Evolutionary conservation across 2,888 invertebrate species (phyloP), one percentile per base, ranked within the genome.

Genomic region (Hymenopus coronatus): DNA sequence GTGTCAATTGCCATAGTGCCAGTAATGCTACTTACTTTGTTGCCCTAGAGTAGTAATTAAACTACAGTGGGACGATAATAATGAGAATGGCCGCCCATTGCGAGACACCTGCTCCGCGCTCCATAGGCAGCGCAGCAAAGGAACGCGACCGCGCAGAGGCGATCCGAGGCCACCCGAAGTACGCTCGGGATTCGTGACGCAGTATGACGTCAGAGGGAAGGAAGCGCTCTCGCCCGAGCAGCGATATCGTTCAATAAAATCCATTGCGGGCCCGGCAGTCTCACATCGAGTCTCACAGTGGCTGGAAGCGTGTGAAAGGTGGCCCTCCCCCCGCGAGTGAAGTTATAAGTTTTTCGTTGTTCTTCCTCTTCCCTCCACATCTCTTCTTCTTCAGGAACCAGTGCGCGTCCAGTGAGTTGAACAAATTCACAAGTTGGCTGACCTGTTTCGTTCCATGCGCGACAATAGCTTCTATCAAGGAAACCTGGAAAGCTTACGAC

Each of bases 171-270:
- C 82, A 81, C 83, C 89, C 91, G 90, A 90, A 90, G 54, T 88
- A 82, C 82, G 84, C 28, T 88, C 46, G 89, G 89, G 89, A 87
- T 88, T 89, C 90, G 90, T 91, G 91, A 91, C 91, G 91, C 91
- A 91, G 91, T 91, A 90, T 91, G 91, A 91, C 91, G 91, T 91
- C 91, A 91, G 90, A 85, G 88, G 88, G 87, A 28, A 82, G 83
- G 84, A 85, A 84, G 88, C 88, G 84, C 33, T 82, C 88, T 87
- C 25, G 54, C 54, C 54, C 54, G 54, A 70, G 3, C 54, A 70
- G 54, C 20, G 54, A 70, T 70, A 70, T 85, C 89, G 90, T 90
- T 91, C 91, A 90, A 91, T 91, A 91, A 90, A 91, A 91, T 90
- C 89, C 89, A 90, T 91, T 91, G 91, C 91, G 90, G 90, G 90